Conservation (phyloP, 2,888 invertebrate genomes). For the Matsumyia berberina region DNA sequence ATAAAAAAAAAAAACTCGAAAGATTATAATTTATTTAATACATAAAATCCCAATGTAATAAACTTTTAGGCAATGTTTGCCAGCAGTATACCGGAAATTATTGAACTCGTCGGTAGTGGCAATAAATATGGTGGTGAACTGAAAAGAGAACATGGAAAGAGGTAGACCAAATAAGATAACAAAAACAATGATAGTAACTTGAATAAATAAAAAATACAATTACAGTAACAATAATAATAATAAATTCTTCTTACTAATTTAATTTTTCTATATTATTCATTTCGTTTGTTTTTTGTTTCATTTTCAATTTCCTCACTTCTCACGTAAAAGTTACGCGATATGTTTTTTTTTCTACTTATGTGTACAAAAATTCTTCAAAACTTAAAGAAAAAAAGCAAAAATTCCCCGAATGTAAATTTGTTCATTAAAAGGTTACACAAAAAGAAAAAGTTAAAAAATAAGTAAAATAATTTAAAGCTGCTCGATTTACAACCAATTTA, state of each 20-base stretch:
- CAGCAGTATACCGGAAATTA: conserved; percentile 99
- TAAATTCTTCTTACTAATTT: conserved; percentile 64
- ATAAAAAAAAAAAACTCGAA: conserved; percentile 41
- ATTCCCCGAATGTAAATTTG: conserved; percentile 76
- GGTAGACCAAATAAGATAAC: conserved; percentile 88
- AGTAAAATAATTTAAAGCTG: conserved; percentile 67
- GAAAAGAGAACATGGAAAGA: conserved; percentile 99
- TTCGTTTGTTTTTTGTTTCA: conserved; percentile 42
- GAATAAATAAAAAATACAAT: conserved; percentile 66
- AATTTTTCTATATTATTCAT: conserved; percentile 73
- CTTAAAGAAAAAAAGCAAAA: conserved; percentile 78
- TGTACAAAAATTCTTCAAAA: conserved; percentile 80
- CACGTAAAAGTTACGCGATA: conserved; percentile 48
- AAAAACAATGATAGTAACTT: conserved; percentile 74
- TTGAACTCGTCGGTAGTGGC: conserved; percentile 99
- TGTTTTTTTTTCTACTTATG: conserved; percentile 51
- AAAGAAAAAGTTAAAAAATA: conserved; percentile 50
- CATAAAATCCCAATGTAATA: conserved; percentile 76
- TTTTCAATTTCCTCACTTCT: conserved; percentile 52
- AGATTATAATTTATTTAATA: conserved; percentile 68
- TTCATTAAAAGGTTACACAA: conserved; percentile 75
- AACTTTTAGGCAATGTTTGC: conserved; percentile 99
- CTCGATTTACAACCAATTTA: conserved; percentile 77
- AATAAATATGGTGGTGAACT: conserved; percentile 99
- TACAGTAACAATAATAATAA: conserved; percentile 30